Conservation (phyloP, 2,797 vertebrate genomes). For the Eurystomus glaucurus region DNA sequence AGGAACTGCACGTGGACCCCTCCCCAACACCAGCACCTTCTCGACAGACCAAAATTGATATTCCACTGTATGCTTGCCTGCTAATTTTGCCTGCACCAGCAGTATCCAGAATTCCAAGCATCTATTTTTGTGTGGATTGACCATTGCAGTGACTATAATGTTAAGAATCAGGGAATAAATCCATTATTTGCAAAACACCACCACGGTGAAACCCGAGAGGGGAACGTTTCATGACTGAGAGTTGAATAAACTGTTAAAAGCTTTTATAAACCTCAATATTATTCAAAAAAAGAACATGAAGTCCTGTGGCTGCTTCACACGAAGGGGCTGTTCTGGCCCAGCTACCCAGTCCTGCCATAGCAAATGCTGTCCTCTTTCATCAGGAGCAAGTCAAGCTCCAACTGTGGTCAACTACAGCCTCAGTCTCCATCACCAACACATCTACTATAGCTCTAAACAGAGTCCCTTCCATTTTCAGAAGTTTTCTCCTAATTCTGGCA, state of each 20-base stretch:
- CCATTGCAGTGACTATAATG: not conserved
- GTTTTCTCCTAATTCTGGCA: not conserved
- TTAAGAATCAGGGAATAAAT: not conserved
- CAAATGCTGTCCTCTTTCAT: no score
- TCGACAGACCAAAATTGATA: accelerated
- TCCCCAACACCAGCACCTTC: not conserved
- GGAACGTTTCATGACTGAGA: not conserved
- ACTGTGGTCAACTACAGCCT: not conserved
- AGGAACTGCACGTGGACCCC: not conserved
- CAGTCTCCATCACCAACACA: not conserved
- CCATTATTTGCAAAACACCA: not conserved
- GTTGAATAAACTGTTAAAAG: accelerated
- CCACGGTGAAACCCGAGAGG: accelerated
- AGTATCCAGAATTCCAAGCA: not conserved
- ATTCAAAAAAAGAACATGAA: not conserved
- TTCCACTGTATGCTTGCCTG: accelerated
- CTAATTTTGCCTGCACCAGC: not conserved
- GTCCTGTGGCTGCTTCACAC: not conserved
- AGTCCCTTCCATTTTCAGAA: not conserved
- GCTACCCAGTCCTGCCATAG: no score
- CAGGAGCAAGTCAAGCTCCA: not conserved
- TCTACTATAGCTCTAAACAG: not conserved
- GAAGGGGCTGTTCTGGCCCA: not conserved
- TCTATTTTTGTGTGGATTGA: accelerated
- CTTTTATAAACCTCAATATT: not conserved